These are phyloP conservation scores for Acanthurus lineatus DNA, from an alignment of 2,797 vertebrate genomes.

Conservation along the genomic window DNA sequence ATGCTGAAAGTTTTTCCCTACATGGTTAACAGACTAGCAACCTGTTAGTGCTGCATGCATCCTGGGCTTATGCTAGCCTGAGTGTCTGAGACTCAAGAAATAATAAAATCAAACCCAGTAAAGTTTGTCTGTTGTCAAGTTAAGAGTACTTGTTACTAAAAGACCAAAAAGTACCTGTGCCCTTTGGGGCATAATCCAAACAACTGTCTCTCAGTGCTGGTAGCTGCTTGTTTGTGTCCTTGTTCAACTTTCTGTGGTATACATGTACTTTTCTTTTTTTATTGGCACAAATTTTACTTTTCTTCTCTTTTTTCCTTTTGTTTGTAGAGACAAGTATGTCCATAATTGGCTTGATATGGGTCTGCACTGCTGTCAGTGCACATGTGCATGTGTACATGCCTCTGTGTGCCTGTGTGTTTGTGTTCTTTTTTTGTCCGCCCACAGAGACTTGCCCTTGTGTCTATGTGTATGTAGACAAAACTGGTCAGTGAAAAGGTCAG, in stretches of 20 bases:
- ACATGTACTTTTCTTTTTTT: constrained; percentile 10
- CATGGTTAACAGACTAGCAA: neutral
- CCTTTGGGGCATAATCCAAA: constrained; percentile 29
- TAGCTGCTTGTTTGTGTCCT: constrained; percentile 19
- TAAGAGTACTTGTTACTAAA: constrained; percentile 31
- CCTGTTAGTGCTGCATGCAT: neutral
- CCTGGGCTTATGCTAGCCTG: neutral
- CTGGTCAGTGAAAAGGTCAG: constrained; percentile 62
- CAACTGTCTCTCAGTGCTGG: constrained; percentile 23
- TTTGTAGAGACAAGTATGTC: neutral
- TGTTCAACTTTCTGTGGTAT: constrained; percentile 9
- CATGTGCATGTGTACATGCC: neutral
- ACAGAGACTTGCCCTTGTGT: constrained; percentile 38
- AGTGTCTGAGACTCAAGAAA: constrained; percentile 11
- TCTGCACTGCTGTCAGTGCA: constrained; percentile 16
- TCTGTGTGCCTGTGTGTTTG: constrained; percentile 11
- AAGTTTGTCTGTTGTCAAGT: constrained; percentile 7
- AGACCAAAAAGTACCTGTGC: constrained; percentile 3
- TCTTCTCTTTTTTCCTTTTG: neutral
- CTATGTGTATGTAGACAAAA: constrained; percentile 48
- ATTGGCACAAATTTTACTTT: constrained; percentile 12
- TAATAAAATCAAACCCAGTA: constrained; percentile 17
- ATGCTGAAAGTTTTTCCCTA: neutral
- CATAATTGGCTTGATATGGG: constrained; percentile 25
- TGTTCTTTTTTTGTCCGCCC: constrained; percentile 51